Conservation (phyloP, 2,797 vertebrate genomes). For the Lepilemur septentrionalis region DNA sequence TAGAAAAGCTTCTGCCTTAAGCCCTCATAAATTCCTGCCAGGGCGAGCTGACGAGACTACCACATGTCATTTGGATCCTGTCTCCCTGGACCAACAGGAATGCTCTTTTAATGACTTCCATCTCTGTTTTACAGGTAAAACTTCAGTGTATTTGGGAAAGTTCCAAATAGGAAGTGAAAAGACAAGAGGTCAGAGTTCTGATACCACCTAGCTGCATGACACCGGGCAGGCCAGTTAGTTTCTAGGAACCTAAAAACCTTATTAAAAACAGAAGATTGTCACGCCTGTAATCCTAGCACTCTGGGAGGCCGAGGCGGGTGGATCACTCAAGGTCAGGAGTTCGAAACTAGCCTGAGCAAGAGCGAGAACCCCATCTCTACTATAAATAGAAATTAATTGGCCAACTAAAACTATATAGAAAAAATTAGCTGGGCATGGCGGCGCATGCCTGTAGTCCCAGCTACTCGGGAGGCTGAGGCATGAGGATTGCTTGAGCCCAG, state of each 20-base stretch:
- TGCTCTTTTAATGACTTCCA: background rate
- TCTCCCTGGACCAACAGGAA: background rate
- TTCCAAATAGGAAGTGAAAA: background rate
- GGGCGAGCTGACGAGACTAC: background rate
- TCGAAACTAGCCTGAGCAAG: too few relatives aligned
- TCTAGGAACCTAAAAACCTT: background rate
- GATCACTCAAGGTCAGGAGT: too few relatives aligned
- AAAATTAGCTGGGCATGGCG: too few relatives aligned
- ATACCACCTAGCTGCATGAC: background rate
- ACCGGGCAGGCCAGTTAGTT: background rate
- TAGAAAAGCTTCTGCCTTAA: background rate
- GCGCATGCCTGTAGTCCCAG: too few relatives aligned
- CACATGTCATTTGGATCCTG: background rate
- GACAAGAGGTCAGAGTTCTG: background rate
- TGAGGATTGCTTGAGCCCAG: too few relatives aligned
- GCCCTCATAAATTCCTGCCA: background rate
- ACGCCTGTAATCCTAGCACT: too few relatives aligned
- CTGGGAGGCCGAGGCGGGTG: too few relatives aligned
- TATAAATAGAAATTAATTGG: too few relatives aligned
- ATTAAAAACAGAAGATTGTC: background rate
- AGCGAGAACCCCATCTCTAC: too few relatives aligned
- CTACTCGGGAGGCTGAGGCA: too few relatives aligned
- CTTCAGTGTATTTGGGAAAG: background rate
- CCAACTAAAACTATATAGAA: too few relatives aligned
- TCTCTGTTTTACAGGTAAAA: background rate